Evolutionary conservation across 1,140 invertebrate species (phyloP), one percentile per base, ranked within the genome.

Genomic region (Drosophila burlai): DNA sequence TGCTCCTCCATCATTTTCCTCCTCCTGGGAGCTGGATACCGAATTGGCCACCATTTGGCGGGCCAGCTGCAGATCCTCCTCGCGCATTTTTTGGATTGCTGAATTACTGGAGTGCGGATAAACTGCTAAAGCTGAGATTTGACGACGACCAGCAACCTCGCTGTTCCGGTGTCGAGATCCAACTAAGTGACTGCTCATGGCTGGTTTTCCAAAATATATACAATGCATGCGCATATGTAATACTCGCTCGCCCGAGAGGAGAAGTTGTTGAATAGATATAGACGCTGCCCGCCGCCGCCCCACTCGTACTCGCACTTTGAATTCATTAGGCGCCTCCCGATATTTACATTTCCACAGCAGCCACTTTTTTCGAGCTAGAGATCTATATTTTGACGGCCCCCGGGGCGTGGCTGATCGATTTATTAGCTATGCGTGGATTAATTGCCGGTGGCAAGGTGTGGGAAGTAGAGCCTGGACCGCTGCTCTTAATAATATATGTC

Each of bases 61-160:
- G 3, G 96, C 96, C 83, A 96, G 91, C 68, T 95, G 94, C 43
- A 96, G 76, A 80, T 96, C 95, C 82, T 95, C 94, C 81, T 96
- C 95, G 90, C 96, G 95, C 95, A 96, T 95, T 59, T 62, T 71
- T n/a, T 18, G 8, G 5, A 0, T 6, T 31, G 1, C 3, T 40
- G 2, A n/a, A 11, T 15, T 31, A 15, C 45, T 55, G 21, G 2
- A 24, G 18, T 54, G 3, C 34, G 15, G 21, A 40, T 52, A 13
- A 57, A n/a, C 21, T 38, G 26, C 7, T 66, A 10, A 49, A 60
- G 31, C 49, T 52, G n/a, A 43, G 42, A 34, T 69, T 86, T 4
- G 7, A 24, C 24, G 40, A 58, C 54, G n/a, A 54, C 11, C 50
- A 52, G 50, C 50, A 75, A 87, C 85, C 61, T 47, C 66, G 50